A percentile compares a stretch with the other conserved stretches of the same genome.
phyloP scores from a whole-genome alignment of 2,888 invertebrate species.

The Dryobotodes eremita region DNA sequence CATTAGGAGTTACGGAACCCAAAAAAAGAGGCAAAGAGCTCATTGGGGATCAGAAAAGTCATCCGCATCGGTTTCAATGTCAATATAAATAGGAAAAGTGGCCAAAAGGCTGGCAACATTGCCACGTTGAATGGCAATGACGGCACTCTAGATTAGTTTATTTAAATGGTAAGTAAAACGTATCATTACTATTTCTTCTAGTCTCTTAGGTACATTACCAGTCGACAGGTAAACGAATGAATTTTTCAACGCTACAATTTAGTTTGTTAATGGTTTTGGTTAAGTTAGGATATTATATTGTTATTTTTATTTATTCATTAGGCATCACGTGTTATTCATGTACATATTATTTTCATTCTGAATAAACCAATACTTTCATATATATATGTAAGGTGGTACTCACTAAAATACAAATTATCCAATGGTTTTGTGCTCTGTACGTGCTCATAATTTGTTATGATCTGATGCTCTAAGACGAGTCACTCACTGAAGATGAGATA shows the following conservation, averaged over 20 bases:
- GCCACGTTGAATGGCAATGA: not conserved
- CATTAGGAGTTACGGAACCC: too few species aligned
- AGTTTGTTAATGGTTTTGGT: too few species aligned
- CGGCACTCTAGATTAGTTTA: not conserved
- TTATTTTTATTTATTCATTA: too few species aligned
- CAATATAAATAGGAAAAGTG: not conserved
- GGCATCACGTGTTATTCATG: too few species aligned
- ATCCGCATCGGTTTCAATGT: too few species aligned
- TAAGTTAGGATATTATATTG: too few species aligned
- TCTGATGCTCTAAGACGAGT: conserved; percentile 24
- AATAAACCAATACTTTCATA: too few species aligned
- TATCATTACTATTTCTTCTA: not conserved
- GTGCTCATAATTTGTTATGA: conserved; percentile 14
- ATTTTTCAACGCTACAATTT: too few species aligned
- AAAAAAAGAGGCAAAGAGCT: not conserved
- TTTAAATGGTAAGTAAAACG: not conserved
- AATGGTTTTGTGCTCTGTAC: not conserved
- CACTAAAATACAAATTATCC: conserved; percentile 10
- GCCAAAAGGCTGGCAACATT: not conserved
- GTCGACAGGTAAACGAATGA: too few species aligned
- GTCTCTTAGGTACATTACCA: too few species aligned
- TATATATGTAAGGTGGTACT: too few species aligned
- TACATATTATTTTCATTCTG: too few species aligned
- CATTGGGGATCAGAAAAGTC: not conserved
- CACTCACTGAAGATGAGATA: conserved; percentile 34